Evolutionary conservation across 2,797 vertebrate genomes (phyloP), one percentile per base, ranked within the genome.

Genomic region (Fistularia tabacaria): DNA sequence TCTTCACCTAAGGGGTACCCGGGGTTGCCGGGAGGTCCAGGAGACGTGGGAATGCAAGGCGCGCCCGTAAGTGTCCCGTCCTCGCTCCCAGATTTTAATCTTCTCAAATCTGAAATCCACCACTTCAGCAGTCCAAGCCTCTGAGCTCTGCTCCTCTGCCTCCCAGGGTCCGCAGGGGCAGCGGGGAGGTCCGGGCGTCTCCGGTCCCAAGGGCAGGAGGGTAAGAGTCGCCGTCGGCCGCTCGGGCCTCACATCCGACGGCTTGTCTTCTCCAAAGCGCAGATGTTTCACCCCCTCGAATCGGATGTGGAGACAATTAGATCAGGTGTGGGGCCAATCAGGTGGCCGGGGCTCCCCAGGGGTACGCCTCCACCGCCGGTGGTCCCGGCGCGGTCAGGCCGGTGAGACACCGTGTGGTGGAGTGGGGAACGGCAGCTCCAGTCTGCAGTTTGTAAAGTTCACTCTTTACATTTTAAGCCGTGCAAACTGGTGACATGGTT

Each of bases 141-240:
- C 10, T 40, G 7, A 40, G 1, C 10, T 40, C 39, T 8, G 7
- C 8, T 10, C 1, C 7, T 7, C 39, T 40, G 8, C 39, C 8
- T 38, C 45, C 1, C 71, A 99, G 97, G 97, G 97, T 80, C 89
- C 74, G 53, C 71, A 86, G 38, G 97, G 97, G n/a, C 59, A 76
- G 73, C 93, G 92, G 80, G 97, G 96, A 44, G 69, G 77, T 62
- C 73, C 90, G 47, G 97, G 97, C 7, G 85, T 78, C 12, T 80
- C 88, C 43, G 96, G 97, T 43, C 70, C 84, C 6, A 96, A 97
- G 81, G 96, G 97, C 73, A 90, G 88, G 83, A 91, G 90, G 85
- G 97, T 98, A 90, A 94, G 93, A 62, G 12, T 42, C 49, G 12
- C 14, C 15, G 5, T 25, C 25, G 25, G 25, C 25, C 25, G 25